Evolutionary conservation across 2,797 vertebrate species (phyloP), one percentile per base, ranked within the genome.

Genomic region (Hippocampus kuda): DNA sequence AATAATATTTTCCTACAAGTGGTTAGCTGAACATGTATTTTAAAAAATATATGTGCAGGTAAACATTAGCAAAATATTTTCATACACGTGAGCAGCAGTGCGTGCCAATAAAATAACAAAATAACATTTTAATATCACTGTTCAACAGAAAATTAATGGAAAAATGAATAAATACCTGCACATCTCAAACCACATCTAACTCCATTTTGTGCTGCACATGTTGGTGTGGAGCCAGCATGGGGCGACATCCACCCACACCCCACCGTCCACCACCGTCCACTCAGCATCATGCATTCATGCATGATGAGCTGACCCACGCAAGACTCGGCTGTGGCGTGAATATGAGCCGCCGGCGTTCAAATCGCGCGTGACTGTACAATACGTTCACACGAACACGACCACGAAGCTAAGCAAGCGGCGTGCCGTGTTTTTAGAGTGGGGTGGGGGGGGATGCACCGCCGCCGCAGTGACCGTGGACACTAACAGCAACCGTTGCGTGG

Each of bases 401-500:
- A 27, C 59, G 20, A 38, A 12, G 3, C 16, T 15, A 65, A 27
- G 42, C 15, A 12, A 48, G 63, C 62, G 42, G 62, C 24, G 44
- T 48, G 63, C 15, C 63, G 63, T 48, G 63, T 46, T 65, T 65
- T 38, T 1, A 9, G 59, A 24, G 54, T 57, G 24, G 54, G 12
- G 30, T 22, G 12, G 15, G n/a, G 22, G 62, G 62, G 11, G 18
- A 59, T 59, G 56, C 65, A 4, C 5, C 11, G 22, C 60, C 16
- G 65, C 79, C 64, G 81, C 78, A 77, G 67, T 18, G 75, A 68
- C 62, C 22, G 74, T 18, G 59, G 59, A 20, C 59, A 61, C 56
- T 26, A 38, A 38, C 5, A 10, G 16, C 59, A 77, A 75, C 76
- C 70, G 79, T 77, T 82, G 83, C 84, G 79, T 61, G 42, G 77